Evolutionary conservation across 1,140 invertebrate genomes (phyloP), one percentile per base, ranked within the genome.

Genomic region (Apis cerana): DNA sequence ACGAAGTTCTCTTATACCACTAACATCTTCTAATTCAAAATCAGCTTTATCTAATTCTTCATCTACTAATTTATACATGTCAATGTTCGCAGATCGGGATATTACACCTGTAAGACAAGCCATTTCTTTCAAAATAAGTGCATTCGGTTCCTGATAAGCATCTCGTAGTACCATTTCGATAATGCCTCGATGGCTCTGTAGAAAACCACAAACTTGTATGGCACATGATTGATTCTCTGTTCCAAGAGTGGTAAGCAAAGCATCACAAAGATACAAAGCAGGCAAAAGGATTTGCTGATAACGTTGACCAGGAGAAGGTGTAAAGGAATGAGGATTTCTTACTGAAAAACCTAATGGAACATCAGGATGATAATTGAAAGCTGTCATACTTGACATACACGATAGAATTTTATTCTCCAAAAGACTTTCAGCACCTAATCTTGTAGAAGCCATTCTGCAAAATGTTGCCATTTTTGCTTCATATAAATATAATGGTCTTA

Each of bases 381-480:
- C 97, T n/a, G 94, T 94, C 95, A 98, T 97, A 54, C 96, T 95
- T 17, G 97, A 96, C 17, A 98, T 94, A 79, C 96, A 96, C 0
- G 95, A 95, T 69, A 98, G 94, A 3, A 97, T 94, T 59, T 97
- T 97, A 89, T 97, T 96, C 84, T 97, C 95, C 15, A 99, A 89
- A 12, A 98, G 90, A 23, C 96, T 95, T 87, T 97, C 96, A 0
- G 98, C 97, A 13, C 98, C 98, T 48, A 95, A 90, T 80, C 95
- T 94, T 0, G 95, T 96, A 23, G 96, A 95, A 0, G 97, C 96
- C 83, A 98, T 95, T 88, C 97, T 95, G 13, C 96, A 96, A 21
- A 99, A 95, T 76, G 98, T 95, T 71, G 97, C 95, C 96, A 98
- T 97, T 93, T 98, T 97, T 0, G 97, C 97, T 91, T 98, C 97